Conservation (phyloP, 2,888 invertebrate species). For the Cenopis cana region DNA sequence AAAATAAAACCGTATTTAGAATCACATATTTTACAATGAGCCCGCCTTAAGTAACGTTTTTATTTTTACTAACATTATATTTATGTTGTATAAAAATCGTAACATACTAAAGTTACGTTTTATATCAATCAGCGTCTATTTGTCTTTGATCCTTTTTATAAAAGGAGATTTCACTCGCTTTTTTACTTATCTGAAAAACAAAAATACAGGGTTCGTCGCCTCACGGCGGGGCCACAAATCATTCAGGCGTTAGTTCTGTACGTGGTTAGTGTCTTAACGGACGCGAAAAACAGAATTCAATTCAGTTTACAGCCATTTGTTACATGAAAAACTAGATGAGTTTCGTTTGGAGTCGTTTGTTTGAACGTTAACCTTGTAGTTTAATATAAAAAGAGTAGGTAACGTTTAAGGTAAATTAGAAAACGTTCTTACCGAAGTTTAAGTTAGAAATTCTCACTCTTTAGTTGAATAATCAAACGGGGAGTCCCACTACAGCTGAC, state of each 20-base stretch:
- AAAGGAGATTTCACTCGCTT: not conserved
- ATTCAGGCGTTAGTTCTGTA: constrained; percentile 7
- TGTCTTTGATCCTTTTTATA: too few relatives aligned
- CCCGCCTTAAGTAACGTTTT: too few relatives aligned
- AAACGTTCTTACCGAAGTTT: not conserved
- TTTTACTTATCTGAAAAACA: constrained; percentile 6
- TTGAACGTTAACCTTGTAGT: not conserved
- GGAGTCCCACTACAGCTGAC: too few relatives aligned
- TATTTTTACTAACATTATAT: too few relatives aligned
- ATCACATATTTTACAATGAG: too few relatives aligned
- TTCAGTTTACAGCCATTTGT: constrained; percentile 25
- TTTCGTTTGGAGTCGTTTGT: constrained; percentile 8
- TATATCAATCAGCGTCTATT: too few relatives aligned
- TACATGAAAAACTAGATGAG: constrained; percentile 15
- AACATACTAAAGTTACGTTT: too few relatives aligned
- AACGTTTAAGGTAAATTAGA: not conserved
- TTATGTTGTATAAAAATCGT: too few relatives aligned
- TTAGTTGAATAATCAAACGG: too few relatives aligned
- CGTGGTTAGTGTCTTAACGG: constrained; percentile 30
- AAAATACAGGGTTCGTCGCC: not conserved
- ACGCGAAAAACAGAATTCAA: constrained; percentile 16
- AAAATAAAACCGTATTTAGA: too few relatives aligned
- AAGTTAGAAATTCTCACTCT: too few relatives aligned
- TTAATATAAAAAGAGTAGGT: not conserved
- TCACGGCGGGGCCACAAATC: constrained; percentile 6